A percentile compares a stretch with the other conserved stretches of the same genome.
phyloP scores from a whole-genome alignment of 1,140 invertebrate species.

The Laupala kohalensis region DNA sequence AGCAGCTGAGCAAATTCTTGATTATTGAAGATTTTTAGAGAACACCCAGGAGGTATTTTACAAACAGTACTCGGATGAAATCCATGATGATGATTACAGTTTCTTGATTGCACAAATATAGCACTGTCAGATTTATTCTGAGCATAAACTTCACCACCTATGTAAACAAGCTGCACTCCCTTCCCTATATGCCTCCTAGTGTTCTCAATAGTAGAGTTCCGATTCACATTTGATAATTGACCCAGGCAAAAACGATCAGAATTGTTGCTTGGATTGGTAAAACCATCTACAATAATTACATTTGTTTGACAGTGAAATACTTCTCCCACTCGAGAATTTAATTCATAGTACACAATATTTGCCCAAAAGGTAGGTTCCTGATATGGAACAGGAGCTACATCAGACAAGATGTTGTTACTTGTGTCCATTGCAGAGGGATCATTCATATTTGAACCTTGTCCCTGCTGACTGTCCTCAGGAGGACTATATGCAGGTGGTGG shows the following conservation, averaged over 20 bases:
- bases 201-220: slow-evolving; percentile 97
- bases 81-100: slow-evolving; percentile 91
- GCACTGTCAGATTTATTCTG: slow-evolving; percentile 90
- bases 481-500: slow-evolving; percentile 89
- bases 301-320: slow-evolving; percentile 86
- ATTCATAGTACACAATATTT: slow-evolving; percentile 89
- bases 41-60: slow-evolving; percentile 87
- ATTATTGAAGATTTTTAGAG: slow-evolving; percentile 95
- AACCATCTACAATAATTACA: slow-evolving; percentile 88
- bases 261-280: slow-evolving; percentile 92
- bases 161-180: slow-evolving; percentile 94
- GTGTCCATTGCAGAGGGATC: slow-evolving; percentile 48
- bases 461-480: slow-evolving; percentile 52
- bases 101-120: slow-evolving; percentile 92
- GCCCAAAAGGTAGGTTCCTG: slow-evolving; percentile 92
- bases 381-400: slow-evolving; percentile 70
- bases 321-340: slow-evolving; percentile 90
- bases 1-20: slow-evolving; percentile 88
- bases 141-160: slow-evolving; percentile 95
- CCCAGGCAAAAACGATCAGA: slow-evolving; percentile 88
- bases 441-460: slow-evolving; percentile 32
- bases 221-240: slow-evolving; percentile 90
- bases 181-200: slow-evolving; percentile 92
- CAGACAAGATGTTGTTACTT: slow-evolving; percentile 33
- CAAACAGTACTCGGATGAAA: slow-evolving; percentile 95